Percentiles rank a stretch among this genome's conserved stretches.
These are phyloP conservation scores for Thryonomys swinderianus DNA, from an alignment of 2,113 vertebrate species.

Conservation along the genomic window DNA sequence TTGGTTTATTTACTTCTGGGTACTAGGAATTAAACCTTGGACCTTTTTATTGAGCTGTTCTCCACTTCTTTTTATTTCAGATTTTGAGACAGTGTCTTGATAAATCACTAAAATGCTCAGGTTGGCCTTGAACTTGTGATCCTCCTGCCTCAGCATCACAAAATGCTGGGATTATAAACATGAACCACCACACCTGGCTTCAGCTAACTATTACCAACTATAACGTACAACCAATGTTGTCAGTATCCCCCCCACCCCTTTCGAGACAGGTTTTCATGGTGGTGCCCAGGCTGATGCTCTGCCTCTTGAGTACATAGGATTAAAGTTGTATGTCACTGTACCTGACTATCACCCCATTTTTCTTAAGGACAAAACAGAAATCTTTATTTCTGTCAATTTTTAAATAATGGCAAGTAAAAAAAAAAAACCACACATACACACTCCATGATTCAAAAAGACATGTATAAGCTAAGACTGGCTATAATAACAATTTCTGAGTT, in stretches of 20 bases:
- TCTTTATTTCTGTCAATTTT: constrained; percentile 14
- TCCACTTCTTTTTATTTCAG: not conserved
- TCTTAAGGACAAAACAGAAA: constrained; percentile 10
- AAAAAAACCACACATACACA: not conserved
- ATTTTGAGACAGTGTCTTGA: not conserved
- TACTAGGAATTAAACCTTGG: not conserved
- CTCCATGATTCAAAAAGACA: constrained; percentile 40
- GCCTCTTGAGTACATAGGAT: not conserved
- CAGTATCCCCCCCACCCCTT: not conserved
- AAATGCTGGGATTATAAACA: not conserved
- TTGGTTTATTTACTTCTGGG: not conserved
- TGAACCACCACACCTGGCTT: not conserved
- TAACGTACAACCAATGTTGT: constrained; percentile 18
- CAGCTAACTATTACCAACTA: not conserved
- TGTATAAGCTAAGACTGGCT: not conserved
- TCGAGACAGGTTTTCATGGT: not conserved
- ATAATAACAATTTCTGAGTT: not conserved
- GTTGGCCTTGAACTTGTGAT: not conserved
- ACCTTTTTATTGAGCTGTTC: not conserved
- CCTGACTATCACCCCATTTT: not conserved
- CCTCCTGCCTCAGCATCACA: not conserved
- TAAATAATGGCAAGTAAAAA: not conserved
- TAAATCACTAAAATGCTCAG: not conserved
- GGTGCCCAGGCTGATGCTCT: not conserved
- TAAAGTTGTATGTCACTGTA: not conserved